Conservation (phyloP, 2,113 vertebrate species). For the Chloropsis hardwickii region DNA sequence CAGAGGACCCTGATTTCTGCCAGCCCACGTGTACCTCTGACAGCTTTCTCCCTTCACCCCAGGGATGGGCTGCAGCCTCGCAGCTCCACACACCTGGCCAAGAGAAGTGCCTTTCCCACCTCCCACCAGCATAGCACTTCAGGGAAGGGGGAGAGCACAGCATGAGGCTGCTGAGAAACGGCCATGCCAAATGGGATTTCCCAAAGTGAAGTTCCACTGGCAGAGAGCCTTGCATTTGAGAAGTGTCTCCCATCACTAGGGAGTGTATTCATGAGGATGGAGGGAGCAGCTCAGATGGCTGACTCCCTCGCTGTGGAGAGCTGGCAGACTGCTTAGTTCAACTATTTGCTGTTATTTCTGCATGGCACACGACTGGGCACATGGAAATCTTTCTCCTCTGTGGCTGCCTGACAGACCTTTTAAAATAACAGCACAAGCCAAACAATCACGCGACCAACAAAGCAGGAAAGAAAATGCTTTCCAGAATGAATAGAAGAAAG, state of each 20-base stretch:
- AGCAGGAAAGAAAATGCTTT: slow-evolving; percentile 27
- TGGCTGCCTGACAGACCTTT: slow-evolving; percentile 18
- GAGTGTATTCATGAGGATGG: not conserved
- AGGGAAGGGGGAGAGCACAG: not conserved
- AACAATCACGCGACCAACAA: not conserved
- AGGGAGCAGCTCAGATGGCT: not conserved
- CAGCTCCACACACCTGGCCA: not conserved
- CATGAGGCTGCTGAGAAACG: not conserved
- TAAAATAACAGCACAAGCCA: not conserved
- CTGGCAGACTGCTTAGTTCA: not conserved
- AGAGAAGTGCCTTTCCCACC: not conserved
- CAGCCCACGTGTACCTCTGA: not conserved
- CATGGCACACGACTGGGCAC: not conserved
- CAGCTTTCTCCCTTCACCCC: not conserved
- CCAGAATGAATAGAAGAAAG: not conserved
- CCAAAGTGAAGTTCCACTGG: not conserved
- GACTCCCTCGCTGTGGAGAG: fast-evolving
- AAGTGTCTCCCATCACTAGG: not conserved
- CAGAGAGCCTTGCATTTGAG: not conserved
- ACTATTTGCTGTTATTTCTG: slow-evolving; percentile 3
- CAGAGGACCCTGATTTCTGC: not conserved
- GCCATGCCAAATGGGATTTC: not conserved
- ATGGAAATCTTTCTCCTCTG: not conserved
- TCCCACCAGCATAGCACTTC: not conserved
- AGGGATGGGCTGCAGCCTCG: fast-evolving